These are phyloP conservation scores for Nomada fucata DNA, from an alignment of 2,888 invertebrate genomes.

Conservation along the genomic window DNA sequence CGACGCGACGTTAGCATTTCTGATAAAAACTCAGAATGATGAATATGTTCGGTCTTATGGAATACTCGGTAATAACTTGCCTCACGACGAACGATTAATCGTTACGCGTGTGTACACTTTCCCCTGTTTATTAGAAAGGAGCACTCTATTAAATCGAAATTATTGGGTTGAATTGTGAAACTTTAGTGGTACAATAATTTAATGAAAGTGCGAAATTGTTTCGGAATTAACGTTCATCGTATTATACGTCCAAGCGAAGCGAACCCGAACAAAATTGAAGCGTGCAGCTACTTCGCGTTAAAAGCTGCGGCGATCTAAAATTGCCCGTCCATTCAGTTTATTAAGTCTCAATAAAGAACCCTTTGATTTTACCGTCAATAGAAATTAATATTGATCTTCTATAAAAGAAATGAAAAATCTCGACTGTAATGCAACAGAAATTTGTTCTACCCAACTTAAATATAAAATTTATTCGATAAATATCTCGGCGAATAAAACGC, in stretches of 20 bases:
- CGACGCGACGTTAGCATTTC: slow-evolving; percentile 6
- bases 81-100: no score
- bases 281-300: neutral
- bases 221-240: neutral
- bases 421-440: neutral
- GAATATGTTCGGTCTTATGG: no score
- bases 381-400: neutral
- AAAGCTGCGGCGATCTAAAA: neutral
- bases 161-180: no score
- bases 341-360: neutral
- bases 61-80: no score
- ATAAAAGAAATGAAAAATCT: neutral
- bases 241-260: neutral
- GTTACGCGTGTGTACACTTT: no score
- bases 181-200: no score
- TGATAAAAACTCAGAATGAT: neutral
- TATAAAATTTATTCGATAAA: neutral
- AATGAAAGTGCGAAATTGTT: neutral
- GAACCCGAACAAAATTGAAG: neutral
- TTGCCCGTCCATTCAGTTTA: neutral
- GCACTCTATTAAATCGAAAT: no score
- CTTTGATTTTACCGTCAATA: neutral
- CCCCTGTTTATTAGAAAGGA: no score
- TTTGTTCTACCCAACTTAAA: neutral
- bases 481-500: neutral